Evolutionary conservation across 2,113 vertebrate genomes (phyloP).

Genomic region (Phyllostomus discolor): DNA sequence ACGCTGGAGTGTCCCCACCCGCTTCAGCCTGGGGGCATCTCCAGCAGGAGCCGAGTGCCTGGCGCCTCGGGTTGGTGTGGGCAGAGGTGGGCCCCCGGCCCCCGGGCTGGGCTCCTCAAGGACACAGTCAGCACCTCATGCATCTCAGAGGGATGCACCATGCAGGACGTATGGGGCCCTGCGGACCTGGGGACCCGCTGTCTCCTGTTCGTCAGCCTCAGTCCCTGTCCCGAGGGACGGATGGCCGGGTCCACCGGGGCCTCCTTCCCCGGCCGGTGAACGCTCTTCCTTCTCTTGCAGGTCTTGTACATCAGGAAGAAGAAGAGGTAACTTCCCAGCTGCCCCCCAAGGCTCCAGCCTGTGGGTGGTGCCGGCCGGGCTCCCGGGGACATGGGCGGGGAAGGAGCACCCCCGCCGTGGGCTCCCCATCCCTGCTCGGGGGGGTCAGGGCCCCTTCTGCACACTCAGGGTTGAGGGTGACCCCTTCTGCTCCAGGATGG

Average conservation of each 20-base stretch:
- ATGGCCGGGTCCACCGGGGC: neutral
- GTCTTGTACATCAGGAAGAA: slow-evolving; percentile 97
- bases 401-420: neutral
- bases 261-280: neutral
- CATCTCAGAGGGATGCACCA: neutral
- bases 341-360: neutral
- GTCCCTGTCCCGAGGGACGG: neutral
- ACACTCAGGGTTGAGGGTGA: neutral
- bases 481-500: neutral
- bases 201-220: neutral
- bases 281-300: slow-evolving; percentile 79
- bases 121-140: neutral
- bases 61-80: neutral
- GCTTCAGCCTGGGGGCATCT: neutral
- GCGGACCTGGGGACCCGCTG: neutral
- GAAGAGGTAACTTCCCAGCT: slow-evolving; percentile 86
- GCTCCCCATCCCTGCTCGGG: neutral
- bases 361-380: neutral
- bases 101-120: neutral
- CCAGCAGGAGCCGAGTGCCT: neutral
- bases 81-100: neutral
- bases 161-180: neutral
- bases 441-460: neutral
- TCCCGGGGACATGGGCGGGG: neutral
- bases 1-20: neutral